phyloP scores from a whole-genome alignment of 1,140 invertebrate genomes.

The Plectus sambesii region DNA sequence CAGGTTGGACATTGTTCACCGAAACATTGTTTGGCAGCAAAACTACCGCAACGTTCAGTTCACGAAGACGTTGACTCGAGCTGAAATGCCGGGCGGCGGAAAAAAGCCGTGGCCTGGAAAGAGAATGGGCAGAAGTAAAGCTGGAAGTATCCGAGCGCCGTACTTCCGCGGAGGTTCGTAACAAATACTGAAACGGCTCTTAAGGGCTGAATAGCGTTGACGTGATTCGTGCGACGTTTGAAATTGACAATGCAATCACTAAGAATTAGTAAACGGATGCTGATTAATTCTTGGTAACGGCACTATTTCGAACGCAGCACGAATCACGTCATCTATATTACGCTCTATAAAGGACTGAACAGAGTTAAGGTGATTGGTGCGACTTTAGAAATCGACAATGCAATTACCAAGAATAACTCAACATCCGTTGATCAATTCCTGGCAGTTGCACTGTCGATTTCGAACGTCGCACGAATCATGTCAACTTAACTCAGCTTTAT shows the following conservation, averaged over 20 bases:
- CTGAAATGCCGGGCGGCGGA: conserved; percentile 71
- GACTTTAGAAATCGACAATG: no score
- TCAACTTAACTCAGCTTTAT: neutral
- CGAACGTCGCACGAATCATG: no score
- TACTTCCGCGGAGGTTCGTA: conserved; percentile 57
- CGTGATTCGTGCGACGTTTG: no score
- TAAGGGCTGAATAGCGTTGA: no score
- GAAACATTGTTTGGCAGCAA: conserved; percentile 77
- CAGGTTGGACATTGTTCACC: conserved; percentile 76
- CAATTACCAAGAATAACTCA: no score
- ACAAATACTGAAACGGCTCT: conserved; percentile 6
- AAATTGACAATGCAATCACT: no score
- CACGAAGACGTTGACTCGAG: conserved; percentile 58
- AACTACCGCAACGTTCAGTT: conserved; percentile 65
- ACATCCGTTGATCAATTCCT: no score
- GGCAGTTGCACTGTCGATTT: no score
- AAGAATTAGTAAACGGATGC: no score
- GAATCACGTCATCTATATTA: no score
- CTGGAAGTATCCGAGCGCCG: conserved; percentile 78
- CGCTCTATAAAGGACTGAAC: no score
- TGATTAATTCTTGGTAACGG: neutral
- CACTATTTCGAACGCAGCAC: no score
- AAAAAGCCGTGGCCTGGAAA: conserved; percentile 63
- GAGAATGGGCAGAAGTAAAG: conserved; percentile 70
- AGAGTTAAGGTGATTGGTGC: neutral